These are phyloP conservation scores for Hyles euphorbiae DNA, from an alignment of 1,140 invertebrate genomes.

Conservation along the genomic window DNA sequence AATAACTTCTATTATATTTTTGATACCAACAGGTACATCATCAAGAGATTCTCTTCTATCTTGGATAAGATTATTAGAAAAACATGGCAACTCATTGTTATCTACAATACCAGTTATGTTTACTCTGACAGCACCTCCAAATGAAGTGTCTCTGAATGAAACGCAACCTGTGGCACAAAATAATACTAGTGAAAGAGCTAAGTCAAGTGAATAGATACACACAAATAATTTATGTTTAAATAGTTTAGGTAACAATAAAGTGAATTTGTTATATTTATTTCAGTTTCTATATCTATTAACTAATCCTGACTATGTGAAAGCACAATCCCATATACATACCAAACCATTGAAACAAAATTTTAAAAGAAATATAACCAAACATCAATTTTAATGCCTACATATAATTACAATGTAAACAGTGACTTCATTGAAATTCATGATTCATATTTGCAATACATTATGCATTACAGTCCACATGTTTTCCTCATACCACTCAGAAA, in stretches of 20 bases:
- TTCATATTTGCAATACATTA: too few species aligned
- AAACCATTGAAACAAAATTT: too few species aligned
- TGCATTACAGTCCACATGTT: too few species aligned
- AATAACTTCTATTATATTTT: too few species aligned
- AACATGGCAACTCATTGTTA: constrained; percentile 84
- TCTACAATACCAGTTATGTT: constrained; percentile 88
- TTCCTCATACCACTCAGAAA: too few species aligned
- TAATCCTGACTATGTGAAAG: too few species aligned
- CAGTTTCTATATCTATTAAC: background rate
- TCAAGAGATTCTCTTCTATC: constrained; percentile 92
- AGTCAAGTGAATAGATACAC: constrained; percentile 5
- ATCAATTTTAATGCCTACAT: too few species aligned
- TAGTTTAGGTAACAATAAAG: background rate
- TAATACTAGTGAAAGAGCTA: constrained; percentile 18
- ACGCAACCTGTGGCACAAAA: constrained; percentile 37
- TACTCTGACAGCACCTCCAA: constrained; percentile 72
- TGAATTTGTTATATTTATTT: constrained; percentile 10
- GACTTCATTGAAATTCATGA: too few species aligned
- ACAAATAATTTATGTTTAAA: background rate
- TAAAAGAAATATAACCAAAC: too few species aligned
- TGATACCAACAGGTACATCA: constrained; percentile 81
- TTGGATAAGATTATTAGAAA: constrained; percentile 93
- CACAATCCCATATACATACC: too few species aligned
- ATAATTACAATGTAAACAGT: too few species aligned
- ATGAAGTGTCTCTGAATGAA: constrained; percentile 51